These are phyloP conservation scores for Eupristina koningsbergeri DNA, from an alignment of 1,140 invertebrate genomes.

Conservation along the genomic window DNA sequence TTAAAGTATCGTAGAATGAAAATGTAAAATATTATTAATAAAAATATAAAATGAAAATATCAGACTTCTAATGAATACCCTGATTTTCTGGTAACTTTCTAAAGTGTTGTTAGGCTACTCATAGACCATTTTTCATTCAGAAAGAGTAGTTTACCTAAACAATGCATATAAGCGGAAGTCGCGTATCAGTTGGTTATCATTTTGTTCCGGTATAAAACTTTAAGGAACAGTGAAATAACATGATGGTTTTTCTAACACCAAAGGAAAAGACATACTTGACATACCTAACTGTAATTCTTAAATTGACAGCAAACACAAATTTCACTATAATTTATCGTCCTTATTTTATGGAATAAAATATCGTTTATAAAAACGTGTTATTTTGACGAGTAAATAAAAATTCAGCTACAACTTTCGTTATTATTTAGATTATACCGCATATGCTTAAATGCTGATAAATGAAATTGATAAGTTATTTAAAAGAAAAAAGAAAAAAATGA, in stretches of 20 bases:
- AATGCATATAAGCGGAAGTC: constrained; percentile 29
- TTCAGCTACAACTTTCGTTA: too few species aligned
- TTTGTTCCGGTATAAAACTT: constrained; percentile 46
- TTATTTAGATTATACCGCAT: too few species aligned
- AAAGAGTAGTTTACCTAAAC: not conserved
- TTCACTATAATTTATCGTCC: constrained; percentile 31
- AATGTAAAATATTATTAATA: not conserved
- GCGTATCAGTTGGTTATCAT: constrained; percentile 23
- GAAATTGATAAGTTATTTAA: too few species aligned
- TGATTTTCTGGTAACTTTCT: constrained; percentile 5
- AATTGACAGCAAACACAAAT: constrained; percentile 8
- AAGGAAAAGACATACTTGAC: constrained; percentile 15
- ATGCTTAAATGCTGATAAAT: too few species aligned
- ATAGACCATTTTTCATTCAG: constrained; percentile 18
- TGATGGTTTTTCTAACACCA: not conserved
- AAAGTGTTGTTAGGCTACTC: constrained; percentile 13
- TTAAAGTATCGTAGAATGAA: too few species aligned
- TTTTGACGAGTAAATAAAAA: too few species aligned
- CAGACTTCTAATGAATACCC: not conserved
- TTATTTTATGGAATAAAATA: not conserved
- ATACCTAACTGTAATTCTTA: constrained; percentile 30
- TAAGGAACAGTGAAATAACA: not conserved
- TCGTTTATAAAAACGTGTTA: too few species aligned
- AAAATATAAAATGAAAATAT: not conserved
- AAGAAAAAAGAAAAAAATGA: too few species aligned